phyloP scores from a whole-genome alignment of 2,113 vertebrate species.

The Pristiophorus japonicus region DNA sequence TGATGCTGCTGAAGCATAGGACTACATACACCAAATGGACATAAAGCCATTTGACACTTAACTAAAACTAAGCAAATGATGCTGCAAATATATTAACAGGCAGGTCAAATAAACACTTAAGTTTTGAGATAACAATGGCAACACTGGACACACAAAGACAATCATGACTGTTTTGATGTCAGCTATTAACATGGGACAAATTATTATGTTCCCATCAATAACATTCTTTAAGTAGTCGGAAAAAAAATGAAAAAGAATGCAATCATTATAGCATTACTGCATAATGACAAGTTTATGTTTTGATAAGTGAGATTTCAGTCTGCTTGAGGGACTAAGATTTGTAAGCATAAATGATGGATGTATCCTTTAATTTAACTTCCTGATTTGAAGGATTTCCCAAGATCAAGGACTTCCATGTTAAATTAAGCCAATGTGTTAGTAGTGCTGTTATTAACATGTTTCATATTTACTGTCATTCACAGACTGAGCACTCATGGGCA shows the following conservation, averaged over 20 bases:
- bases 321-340: neutral
- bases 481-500: neutral
- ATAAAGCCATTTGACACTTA: conserved; percentile 14
- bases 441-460: neutral
- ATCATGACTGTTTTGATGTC: conserved; percentile 30
- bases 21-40: neutral
- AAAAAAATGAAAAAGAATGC: neutral
- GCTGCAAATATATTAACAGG: neutral
- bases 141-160: neutral
- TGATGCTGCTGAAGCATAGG: neutral
- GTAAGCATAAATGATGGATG: neutral
- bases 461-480: neutral
- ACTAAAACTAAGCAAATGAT: neutral
- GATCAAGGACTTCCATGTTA: neutral
- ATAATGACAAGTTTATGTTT: neutral
- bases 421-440: too few species aligned
- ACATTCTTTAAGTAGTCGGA: neutral
- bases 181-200: neutral
- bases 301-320: neutral
- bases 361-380: neutral
- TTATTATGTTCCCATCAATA: neutral
- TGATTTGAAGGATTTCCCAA: neutral
- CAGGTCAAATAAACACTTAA: neutral
- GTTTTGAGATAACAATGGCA: neutral
- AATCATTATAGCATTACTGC: conserved; percentile 1